Evolutionary conservation across 2,797 vertebrate genomes (phyloP).

Genomic region (Catharus ustulatus): DNA sequence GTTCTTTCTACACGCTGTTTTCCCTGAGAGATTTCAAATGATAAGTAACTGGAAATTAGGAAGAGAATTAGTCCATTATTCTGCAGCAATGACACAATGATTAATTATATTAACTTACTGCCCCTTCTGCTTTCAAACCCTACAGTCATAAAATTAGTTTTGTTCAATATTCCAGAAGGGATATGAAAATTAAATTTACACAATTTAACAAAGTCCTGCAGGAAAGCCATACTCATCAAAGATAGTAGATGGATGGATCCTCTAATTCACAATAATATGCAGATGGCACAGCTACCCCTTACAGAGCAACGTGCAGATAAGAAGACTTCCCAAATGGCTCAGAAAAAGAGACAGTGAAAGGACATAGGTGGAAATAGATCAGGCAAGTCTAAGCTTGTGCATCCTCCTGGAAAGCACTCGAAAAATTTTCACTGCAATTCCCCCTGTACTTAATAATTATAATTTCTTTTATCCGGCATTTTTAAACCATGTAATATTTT

Average conservation of each 20-base stretch:
- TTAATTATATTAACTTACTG: slow-evolving; percentile 69
- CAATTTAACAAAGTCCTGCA: slow-evolving; percentile 62
- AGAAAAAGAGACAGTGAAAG: background rate
- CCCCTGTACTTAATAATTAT: background rate
- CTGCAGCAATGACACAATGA: slow-evolving; percentile 64
- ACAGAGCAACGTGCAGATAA: background rate
- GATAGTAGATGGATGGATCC: slow-evolving; percentile 42
- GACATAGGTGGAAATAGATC: background rate
- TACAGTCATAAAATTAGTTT: slow-evolving; percentile 65
- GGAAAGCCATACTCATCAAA: slow-evolving; percentile 52
- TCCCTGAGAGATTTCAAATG: slow-evolving; percentile 56
- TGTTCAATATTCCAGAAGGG: slow-evolving; percentile 58
- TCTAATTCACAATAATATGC: slow-evolving; percentile 24
- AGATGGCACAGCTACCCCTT: background rate
- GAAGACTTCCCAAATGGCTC: slow-evolving; percentile 11
- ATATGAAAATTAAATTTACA: slow-evolving; percentile 64
- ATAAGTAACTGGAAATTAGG: slow-evolving; percentile 66
- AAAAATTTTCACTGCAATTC: background rate
- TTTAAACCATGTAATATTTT: background rate
- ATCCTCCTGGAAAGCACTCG: background rate
- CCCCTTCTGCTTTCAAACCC: slow-evolving; percentile 62
- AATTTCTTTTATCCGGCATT: background rate
- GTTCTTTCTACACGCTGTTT: slow-evolving; percentile 29
- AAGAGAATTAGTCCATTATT: slow-evolving; percentile 63
- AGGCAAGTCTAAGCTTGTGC: background rate